Conservation (phyloP, 2,113 vertebrate genomes). For the Sitta europaea region DNA sequence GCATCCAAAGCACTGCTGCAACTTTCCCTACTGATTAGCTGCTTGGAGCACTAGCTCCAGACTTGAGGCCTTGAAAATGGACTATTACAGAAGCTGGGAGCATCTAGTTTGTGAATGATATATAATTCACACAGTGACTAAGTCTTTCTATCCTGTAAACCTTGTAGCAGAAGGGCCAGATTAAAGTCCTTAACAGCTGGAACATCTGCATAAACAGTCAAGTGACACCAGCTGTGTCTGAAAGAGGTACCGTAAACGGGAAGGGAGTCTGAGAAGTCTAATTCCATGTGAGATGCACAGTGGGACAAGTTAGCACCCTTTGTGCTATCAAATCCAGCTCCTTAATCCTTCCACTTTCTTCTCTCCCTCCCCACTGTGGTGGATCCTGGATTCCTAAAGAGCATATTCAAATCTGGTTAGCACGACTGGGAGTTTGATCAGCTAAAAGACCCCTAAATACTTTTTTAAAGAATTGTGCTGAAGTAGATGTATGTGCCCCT, state of each 20-base stretch:
- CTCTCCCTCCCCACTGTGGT: background rate
- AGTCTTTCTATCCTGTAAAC: background rate
- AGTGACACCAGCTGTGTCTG: background rate
- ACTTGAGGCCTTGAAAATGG: background rate
- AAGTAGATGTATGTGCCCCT: fast-evolving
- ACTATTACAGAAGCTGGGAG: background rate
- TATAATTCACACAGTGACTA: background rate
- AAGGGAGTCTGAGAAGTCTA: background rate
- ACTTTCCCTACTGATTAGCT: background rate
- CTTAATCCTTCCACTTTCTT: background rate
- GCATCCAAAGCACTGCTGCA: background rate
- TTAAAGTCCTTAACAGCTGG: background rate
- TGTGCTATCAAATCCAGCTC: background rate
- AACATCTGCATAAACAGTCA: constrained; percentile 11
- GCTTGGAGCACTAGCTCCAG: background rate
- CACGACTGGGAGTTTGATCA: background rate
- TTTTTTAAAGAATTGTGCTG: background rate
- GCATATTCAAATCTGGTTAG: background rate
- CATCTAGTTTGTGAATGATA: background rate
- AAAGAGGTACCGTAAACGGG: background rate
- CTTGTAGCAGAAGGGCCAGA: background rate
- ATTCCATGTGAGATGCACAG: background rate
- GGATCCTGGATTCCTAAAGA: background rate
- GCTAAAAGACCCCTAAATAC: background rate
- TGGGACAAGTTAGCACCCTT: background rate